Evolutionary conservation across 2,797 vertebrate genomes (phyloP).

Genomic region (Sandelia bainsii): DNA sequence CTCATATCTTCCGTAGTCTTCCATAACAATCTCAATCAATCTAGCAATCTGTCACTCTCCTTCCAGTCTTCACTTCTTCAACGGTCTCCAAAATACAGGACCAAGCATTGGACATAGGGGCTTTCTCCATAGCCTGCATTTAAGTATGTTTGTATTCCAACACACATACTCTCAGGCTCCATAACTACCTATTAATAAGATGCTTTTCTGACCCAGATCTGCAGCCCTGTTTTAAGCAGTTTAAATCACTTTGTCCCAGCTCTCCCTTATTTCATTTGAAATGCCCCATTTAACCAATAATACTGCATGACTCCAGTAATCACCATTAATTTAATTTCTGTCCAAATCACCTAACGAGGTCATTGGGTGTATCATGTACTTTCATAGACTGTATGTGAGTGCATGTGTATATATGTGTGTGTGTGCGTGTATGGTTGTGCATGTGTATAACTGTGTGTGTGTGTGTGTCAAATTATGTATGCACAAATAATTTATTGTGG

Average conservation of each 20-base stretch:
- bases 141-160: background rate
- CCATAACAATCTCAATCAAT: too few species aligned
- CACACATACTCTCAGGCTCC: background rate
- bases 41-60: background rate
- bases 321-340: slow-evolving; percentile 53
- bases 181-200: background rate
- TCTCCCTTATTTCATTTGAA: slow-evolving; percentile 22
- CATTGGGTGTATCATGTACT: slow-evolving; percentile 22
- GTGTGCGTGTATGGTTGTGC: background rate
- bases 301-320: slow-evolving; percentile 27
- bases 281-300: slow-evolving; percentile 42
- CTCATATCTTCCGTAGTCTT: too few species aligned
- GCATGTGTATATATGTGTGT: background rate
- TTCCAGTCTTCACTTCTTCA: background rate
- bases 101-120: background rate
- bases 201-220: slow-evolving; percentile 25
- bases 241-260: slow-evolving; percentile 11
- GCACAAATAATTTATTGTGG: slow-evolving; percentile 34
- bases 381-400: slow-evolving; percentile 7
- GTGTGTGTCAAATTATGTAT: slow-evolving; percentile 18
- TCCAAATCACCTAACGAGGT: slow-evolving; percentile 38
- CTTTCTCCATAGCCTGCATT: background rate
- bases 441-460: background rate
- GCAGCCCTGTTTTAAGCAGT: slow-evolving; percentile 1
- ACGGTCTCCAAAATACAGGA: background rate